Evolutionary conservation across 2,797 vertebrate species (phyloP).

Genomic region (Arnoldichthys spilopterus): DNA sequence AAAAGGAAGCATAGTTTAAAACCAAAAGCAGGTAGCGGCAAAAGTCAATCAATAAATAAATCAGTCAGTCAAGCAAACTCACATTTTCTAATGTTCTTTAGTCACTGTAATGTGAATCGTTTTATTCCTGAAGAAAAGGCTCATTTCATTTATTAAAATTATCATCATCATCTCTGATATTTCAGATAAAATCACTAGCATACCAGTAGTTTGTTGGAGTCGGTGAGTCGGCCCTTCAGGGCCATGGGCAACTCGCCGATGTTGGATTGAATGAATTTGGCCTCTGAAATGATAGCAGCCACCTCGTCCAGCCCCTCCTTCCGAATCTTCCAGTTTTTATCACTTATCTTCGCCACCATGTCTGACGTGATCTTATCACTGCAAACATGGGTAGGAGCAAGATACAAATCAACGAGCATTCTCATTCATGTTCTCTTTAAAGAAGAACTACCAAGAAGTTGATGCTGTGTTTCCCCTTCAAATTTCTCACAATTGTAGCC

Average conservation of each 20-base stretch:
- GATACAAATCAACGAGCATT: not conserved
- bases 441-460: too few species aligned
- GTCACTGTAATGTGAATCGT: too few species aligned
- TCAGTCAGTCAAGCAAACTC: too few species aligned
- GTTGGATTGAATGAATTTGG: slow-evolving; percentile 92
- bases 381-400: slow-evolving; percentile 28
- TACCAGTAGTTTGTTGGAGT: slow-evolving; percentile 99
- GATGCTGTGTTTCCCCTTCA: too few species aligned
- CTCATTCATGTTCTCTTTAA: not conserved
- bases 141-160: too few species aligned
- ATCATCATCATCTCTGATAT: too few species aligned
- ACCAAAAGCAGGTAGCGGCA: not conserved
- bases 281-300: slow-evolving; percentile 89
- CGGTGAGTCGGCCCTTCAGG: slow-evolving; percentile 89
- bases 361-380: slow-evolving; percentile 95
- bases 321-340: slow-evolving; percentile 98
- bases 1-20: not conserved
- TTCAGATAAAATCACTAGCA: not conserved
- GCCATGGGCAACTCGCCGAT: slow-evolving; percentile 91
- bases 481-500: not conserved
- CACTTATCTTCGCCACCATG: slow-evolving; percentile 89
- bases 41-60: too few species aligned
- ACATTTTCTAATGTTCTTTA: too few species aligned
- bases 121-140: too few species aligned
- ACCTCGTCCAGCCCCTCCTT: slow-evolving; percentile 97